Conservation (phyloP, 2,888 invertebrate genomes). For the Hoplodrina blanda region DNA sequence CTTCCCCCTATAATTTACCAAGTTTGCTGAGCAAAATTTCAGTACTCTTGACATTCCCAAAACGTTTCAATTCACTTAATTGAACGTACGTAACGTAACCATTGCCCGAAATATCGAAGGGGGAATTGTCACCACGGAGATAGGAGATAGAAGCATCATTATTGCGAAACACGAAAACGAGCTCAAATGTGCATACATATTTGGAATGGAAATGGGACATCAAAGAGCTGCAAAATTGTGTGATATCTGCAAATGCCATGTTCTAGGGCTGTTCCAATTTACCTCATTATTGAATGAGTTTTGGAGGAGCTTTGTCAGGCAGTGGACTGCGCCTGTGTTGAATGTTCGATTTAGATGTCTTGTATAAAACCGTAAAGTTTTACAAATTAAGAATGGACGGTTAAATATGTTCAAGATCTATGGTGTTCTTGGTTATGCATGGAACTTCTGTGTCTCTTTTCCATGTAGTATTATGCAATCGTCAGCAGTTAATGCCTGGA, state of each 20-base stretch:
- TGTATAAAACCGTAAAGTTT: too few species aligned
- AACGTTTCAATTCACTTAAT: constrained; percentile 56
- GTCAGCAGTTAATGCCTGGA: constrained; percentile 51
- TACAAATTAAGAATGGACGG: too few species aligned
- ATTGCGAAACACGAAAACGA: background rate
- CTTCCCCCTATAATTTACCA: constrained; percentile 13
- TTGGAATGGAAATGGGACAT: background rate
- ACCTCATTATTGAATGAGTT: background rate
- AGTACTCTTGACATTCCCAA: constrained; percentile 27
- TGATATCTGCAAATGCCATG: background rate
- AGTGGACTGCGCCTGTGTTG: background rate
- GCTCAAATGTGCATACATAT: background rate
- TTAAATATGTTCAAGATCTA: too few species aligned
- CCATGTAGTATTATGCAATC: constrained; percentile 36
- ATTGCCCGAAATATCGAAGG: constrained; percentile 36
- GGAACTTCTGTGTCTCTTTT: constrained; percentile 10
- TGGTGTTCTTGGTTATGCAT: background rate
- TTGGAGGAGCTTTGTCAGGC: background rate
- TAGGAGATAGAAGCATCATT: constrained; percentile 20
- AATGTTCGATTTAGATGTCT: background rate
- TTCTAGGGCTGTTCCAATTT: background rate
- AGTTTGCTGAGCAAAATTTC: constrained; percentile 31
- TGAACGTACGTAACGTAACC: constrained; percentile 41
- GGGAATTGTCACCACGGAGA: constrained; percentile 4
- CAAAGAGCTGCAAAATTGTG: background rate